Conservation (phyloP, 2,888 invertebrate species). For the Nomada fabriciana region DNA sequence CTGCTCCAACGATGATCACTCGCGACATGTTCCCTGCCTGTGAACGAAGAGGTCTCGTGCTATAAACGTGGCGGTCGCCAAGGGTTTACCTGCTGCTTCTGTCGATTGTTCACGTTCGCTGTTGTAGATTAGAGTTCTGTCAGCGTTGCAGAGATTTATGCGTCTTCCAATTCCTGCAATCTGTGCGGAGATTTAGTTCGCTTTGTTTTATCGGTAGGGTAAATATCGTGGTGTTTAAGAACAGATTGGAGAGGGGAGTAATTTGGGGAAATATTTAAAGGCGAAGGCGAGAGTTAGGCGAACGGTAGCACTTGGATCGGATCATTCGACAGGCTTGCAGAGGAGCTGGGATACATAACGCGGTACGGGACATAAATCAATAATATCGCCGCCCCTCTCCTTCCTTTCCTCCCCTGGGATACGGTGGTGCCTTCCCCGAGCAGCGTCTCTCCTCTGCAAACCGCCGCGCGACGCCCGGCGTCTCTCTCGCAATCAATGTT, state of each 20-base stretch:
- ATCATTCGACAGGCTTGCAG: slow-evolving; percentile 74
- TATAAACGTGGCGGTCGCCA: slow-evolving; percentile 48
- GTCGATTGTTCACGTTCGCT: not conserved
- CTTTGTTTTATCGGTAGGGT: not conserved
- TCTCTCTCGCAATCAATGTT: slow-evolving; percentile 83
- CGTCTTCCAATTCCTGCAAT: no score
- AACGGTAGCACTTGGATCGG: slow-evolving; percentile 69
- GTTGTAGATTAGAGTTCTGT: no score
- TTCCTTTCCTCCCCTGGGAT: slow-evolving; percentile 79
- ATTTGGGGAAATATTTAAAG: slow-evolving; percentile 25
- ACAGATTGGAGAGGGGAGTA: not conserved
- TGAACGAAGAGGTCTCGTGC: not conserved
- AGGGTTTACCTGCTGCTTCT: slow-evolving; percentile 15
- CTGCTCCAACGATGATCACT: slow-evolving; percentile 45
- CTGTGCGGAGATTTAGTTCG: no score
- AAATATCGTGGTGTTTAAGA: not conserved
- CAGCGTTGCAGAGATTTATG: no score
- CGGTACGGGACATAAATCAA: slow-evolving; percentile 87
- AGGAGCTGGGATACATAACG: slow-evolving; percentile 79
- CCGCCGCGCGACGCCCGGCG: slow-evolving; percentile 74
- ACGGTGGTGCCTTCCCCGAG: slow-evolving; percentile 74
- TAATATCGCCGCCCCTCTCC: slow-evolving; percentile 85
- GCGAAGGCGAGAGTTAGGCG: slow-evolving; percentile 51
- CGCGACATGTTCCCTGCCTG: slow-evolving; percentile 34
- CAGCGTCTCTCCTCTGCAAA: slow-evolving; percentile 72